Percentiles rank a stretch among this genome's conserved stretches.
These are phyloP conservation scores for Aspiorhynchus laticeps DNA, from an alignment of 2,113 vertebrate species.

Conservation along the genomic window DNA sequence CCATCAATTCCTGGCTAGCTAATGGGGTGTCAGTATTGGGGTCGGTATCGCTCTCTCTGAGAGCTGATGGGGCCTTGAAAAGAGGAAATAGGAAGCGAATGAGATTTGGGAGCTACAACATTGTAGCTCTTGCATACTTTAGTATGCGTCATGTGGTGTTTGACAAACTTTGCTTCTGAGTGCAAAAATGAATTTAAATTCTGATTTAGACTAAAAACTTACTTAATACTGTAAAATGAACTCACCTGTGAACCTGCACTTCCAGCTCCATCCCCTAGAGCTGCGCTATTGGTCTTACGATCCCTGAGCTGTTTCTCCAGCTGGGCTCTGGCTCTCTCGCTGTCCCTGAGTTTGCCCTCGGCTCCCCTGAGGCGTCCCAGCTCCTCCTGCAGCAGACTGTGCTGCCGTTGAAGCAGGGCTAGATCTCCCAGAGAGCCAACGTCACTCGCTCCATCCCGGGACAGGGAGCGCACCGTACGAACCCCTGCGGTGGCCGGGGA, in stretches of 20 bases:
- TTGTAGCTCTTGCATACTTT: not conserved
- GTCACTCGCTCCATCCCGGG: constrained; percentile 63
- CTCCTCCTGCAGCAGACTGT: constrained; percentile 86
- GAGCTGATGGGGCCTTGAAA: constrained; percentile 34
- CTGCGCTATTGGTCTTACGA: constrained; percentile 61
- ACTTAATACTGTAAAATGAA: not conserved
- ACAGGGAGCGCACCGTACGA: constrained; percentile 69
- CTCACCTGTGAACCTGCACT: constrained; percentile 44
- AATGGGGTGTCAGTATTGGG: constrained; percentile 9
- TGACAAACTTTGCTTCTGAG: not conserved
- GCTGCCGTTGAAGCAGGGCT: constrained; percentile 83
- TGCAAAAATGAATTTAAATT: not conserved
- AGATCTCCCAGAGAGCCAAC: constrained; percentile 75
- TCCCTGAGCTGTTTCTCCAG: constrained; percentile 74
- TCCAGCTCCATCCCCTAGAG: constrained; percentile 37
- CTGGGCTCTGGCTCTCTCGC: constrained; percentile 77
- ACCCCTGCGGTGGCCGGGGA: not conserved
- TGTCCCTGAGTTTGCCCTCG: constrained; percentile 82
- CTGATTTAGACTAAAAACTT: not conserved
- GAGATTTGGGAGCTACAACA: not conserved
- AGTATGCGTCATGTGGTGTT: too few species aligned
- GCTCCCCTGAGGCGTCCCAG: constrained; percentile 79
- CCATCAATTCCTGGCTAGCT: constrained; percentile 51
- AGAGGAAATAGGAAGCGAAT: not conserved
- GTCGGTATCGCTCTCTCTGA: constrained; percentile 46